Evolutionary conservation across 2,797 vertebrate species (phyloP), one percentile per base, ranked within the genome.

Genomic region (Gadopsis marmoratus): DNA sequence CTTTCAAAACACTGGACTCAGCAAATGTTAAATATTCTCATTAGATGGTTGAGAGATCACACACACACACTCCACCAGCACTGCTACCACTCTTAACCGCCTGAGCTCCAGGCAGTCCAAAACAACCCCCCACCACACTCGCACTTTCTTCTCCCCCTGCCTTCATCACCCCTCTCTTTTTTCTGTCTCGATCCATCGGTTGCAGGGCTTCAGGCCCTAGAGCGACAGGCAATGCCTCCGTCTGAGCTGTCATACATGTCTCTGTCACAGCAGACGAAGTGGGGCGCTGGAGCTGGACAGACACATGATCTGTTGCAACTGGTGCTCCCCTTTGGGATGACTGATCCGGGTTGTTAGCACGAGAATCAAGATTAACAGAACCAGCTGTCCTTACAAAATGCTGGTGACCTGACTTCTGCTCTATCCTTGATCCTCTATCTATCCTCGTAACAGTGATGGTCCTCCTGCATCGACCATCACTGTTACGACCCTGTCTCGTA

Each of bases 1-100:
- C 85, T 91, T 89, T 74, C 74, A 90, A 83, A 87, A 85, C 89
- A 84, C 83, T 89, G 81, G 93, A 93, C 90, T 94, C 92, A 92
- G 93, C 92, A 91, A 93, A 94, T 91, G 91, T 92, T 92, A 92
- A 95, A 94, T 91, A 92, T 93, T 94, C 94, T 94, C 92, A 94
- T 94, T 93, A 94, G 89, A 86, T 91, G 92, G 80, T 90, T 88
- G 90, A 93, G 87, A 87, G 91, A 90, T 89, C 79, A 68, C 81
- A 78, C 79, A 68, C 81, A 78, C 84, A 67, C 67, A 80, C 84
- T 67, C 67, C 48, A 17, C 70, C 72, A 77, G 63, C 74, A 55
- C 37, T 23, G 71, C 81, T 51, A 43, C 76, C 56, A 21, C 76
- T 71, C 61, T 63, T 69, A 84, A 67, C 55, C 19, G 29, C 37